Evolutionary conservation across 2,888 invertebrate genomes (phyloP), one percentile per base, ranked within the genome.

Genomic region (Osedax fenrisi): DNA sequence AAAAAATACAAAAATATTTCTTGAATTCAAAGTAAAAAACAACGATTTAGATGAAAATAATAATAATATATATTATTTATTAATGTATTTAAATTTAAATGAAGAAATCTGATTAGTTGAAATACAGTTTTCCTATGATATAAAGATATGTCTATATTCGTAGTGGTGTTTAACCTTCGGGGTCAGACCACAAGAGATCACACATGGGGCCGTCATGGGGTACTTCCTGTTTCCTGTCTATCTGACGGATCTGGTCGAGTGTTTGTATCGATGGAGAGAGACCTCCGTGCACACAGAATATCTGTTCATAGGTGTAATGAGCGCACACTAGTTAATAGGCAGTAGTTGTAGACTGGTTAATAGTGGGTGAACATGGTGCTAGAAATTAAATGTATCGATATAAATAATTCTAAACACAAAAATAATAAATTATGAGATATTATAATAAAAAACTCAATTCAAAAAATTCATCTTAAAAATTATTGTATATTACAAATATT

Each of bases 281-380:
- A 17, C 98, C 98, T 74, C 98, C 98, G 83, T 98, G 98, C 72
- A 99, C 98, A 86, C 98, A 98, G 86, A 98, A 99, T 86, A 99
- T 97, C 88, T 88, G 80, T 10, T n/a, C n/a, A n/a, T n/a, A n/a
- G 26, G 27, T n/a, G 21, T 66, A 95, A 95, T 1, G 98, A 98
- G 67, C 96, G 96, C 24, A 98, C 87, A 13, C 98, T 98, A 75
- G 98, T 98, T 83, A 99, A 98, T 72, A 99, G 98, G 86, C 98
- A 97, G 86, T 99, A 99, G 86, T 99, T 97, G 88, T 88, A 80
- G 5, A 70, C n/a, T 21, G 62, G 74, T 67, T 23, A 27, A 41
- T 17, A 10, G 13, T 95, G 95, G 1, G 98, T 98, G 67, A 96
- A 96, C 24, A 98, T 69, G 13, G 13, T 69, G 13, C n/a, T n/a